Evolutionary conservation across 2,113 vertebrate genomes (phyloP), one percentile per base, ranked within the genome.

Genomic region (Nesogale talazaci): DNA sequence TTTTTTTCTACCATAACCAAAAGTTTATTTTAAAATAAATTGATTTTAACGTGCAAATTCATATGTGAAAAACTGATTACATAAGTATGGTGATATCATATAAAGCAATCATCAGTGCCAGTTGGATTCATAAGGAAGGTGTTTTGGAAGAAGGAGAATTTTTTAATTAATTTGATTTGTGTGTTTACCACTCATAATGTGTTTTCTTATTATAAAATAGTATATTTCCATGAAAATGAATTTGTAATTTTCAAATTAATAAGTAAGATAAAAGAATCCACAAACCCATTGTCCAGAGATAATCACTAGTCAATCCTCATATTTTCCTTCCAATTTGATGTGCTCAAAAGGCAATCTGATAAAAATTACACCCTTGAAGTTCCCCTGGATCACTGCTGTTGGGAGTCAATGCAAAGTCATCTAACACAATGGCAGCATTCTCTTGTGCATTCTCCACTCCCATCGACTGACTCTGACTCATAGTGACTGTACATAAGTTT

Each of bases 41-140:
- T 94, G 36, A 69, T 63, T 94, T 52, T 95, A 93, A 78, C 14
- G 85, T 89, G 90, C 63, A 96, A 95, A 86, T 95, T 75, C 93
- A 84, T 59, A 87, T 36, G 27, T 23, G 57, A 84, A 56, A 80
- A 88, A 88, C 46, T 83, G 76, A 89, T 95, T 86, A 61, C 17
- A 6, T 75, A 83, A 94, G 74, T 93, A 72, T 61, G 9, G 42
- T 27, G 19, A 23, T 67, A 34, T 17, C 27, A 17, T 57, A 22
- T 27, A 78, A 80, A 78, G 31, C 70, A 77, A 87, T 82, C 34
- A 92, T 92, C 72, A 87, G 36, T 82, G 20, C 87, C 67, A 91
- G 11, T 56, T 67, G 63, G 69, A 87, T 93, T 96, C 92, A 95
- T 92, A 86, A 94, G 88, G 52, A 56, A 70, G 91, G 19, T n/a